Evolutionary conservation across 2,797 vertebrate species (phyloP).

Genomic region (Phrynocephalus forsythii): DNA sequence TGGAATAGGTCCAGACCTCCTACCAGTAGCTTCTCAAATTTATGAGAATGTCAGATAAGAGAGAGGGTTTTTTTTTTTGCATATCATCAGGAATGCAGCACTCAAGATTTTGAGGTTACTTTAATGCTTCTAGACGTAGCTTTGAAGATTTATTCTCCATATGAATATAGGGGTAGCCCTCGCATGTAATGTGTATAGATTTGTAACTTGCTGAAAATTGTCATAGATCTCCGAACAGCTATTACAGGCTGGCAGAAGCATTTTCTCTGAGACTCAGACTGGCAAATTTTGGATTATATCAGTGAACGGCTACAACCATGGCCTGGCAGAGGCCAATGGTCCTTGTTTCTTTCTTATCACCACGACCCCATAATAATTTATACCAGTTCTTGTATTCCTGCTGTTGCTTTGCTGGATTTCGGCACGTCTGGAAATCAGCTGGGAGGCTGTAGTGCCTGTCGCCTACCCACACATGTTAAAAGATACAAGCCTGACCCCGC

Average conservation of each 20-base stretch:
- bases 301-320: not conserved
- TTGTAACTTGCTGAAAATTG: not conserved
- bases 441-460: not conserved
- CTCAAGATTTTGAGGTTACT: not conserved
- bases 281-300: not conserved
- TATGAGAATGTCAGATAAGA: not conserved
- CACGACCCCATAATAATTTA: not conserved
- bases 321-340: not conserved
- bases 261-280: not conserved
- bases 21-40: not conserved
- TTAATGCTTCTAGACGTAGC: not conserved
- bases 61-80: not conserved
- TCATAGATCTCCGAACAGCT: not conserved
- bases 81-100: not conserved
- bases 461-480: not conserved
- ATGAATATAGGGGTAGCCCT: accelerated
- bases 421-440: not conserved
- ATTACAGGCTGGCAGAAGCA: not conserved
- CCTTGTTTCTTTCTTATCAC: not conserved
- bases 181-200: not conserved
- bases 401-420: not conserved
- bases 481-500: conserved; percentile 26
- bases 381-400: not conserved
- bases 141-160: accelerated
- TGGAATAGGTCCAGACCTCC: not conserved